Evolutionary conservation across 2,113 vertebrate species (phyloP).

Genomic region (Coptodon rendalli): DNA sequence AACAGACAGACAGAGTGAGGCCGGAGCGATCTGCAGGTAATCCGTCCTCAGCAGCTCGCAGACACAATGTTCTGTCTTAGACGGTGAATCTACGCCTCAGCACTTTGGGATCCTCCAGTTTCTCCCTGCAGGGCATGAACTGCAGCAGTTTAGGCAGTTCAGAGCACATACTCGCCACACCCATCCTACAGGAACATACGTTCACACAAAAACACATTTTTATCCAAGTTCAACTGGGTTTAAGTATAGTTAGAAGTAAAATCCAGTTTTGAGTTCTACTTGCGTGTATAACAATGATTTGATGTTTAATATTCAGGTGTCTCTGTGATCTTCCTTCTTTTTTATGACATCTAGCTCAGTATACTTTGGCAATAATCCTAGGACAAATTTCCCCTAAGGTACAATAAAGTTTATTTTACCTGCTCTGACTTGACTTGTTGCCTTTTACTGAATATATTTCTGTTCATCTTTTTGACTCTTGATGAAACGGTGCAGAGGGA

Average conservation of each 20-base stretch:
- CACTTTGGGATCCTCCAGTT: background rate
- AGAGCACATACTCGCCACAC: background rate
- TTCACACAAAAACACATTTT: background rate
- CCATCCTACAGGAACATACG: background rate
- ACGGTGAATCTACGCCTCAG: background rate
- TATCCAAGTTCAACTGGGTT: background rate
- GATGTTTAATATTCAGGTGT: background rate
- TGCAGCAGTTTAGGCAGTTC: background rate
- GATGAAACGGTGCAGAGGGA: background rate
- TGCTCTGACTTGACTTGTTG: background rate
- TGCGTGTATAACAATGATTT: rapidly evolving
- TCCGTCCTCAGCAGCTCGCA: slow-evolving; percentile 2
- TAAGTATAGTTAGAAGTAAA: background rate
- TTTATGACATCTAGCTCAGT: background rate
- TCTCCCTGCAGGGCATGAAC: background rate
- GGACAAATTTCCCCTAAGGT: background rate
- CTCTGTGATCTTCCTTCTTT: background rate
- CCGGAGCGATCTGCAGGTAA: background rate
- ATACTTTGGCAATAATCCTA: background rate
- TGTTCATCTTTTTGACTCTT: background rate
- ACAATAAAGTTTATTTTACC: background rate
- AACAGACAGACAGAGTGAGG: background rate
- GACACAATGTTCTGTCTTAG: background rate
- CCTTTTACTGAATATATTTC: background rate
- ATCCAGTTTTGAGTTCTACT: background rate